Conservation (phyloP, 1,140 invertebrate species). For the Hetaerina americana region DNA sequence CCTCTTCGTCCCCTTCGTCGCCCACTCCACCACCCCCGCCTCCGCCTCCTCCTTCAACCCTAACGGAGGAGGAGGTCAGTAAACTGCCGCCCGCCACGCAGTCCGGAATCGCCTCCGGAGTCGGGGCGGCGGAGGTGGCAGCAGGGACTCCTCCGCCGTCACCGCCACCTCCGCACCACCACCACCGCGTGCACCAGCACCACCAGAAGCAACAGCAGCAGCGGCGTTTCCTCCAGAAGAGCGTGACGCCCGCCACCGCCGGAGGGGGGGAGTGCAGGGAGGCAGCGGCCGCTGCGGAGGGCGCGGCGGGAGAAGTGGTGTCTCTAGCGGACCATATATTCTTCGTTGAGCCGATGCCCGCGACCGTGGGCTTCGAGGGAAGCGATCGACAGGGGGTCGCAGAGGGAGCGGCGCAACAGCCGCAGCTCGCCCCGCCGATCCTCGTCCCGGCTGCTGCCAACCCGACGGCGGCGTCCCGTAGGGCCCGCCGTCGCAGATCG, state of each 20-base stretch:
- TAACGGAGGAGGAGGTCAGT: background rate
- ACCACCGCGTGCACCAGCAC: no score
- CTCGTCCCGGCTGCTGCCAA: no score
- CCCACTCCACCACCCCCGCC: background rate
- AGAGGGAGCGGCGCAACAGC: conserved; percentile 21
- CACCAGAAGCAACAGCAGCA: no score
- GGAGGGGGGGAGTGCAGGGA: background rate
- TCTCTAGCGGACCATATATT: background rate
- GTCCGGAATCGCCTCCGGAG: no score
- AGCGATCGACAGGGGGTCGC: conserved; percentile 2
- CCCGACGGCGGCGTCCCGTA: conserved; percentile 31
- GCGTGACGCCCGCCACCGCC: conserved; percentile 13
- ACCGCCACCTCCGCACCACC: no score
- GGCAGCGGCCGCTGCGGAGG: background rate
- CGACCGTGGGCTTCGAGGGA: background rate
- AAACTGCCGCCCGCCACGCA: background rate
- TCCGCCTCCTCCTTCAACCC: background rate
- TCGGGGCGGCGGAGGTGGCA: background rate
- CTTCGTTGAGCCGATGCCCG: background rate
- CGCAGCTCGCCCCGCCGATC: no score
- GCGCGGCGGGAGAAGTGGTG: conserved; percentile 1
- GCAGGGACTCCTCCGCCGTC: background rate
- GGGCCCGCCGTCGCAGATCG: conserved; percentile 39
- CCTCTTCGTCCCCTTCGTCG: background rate
- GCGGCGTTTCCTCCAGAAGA: conserved; percentile 13